Conservation (phyloP, 1,140 invertebrate species). For the Drosophila tsacasi region DNA sequence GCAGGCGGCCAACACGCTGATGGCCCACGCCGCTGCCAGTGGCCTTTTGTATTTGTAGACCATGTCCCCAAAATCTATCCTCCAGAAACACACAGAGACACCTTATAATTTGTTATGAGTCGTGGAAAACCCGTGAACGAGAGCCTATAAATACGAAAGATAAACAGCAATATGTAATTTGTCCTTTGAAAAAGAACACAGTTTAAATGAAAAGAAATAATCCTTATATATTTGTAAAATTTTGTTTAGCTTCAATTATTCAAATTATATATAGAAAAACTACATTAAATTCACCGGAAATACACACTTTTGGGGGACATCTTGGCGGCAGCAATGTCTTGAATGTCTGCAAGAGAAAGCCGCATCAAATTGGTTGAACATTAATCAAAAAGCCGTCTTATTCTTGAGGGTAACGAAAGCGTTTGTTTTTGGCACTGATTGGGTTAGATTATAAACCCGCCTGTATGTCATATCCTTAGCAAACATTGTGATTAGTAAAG, state of each 20-base stretch:
- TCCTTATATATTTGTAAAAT: conserved; percentile 62
- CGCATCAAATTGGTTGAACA: not conserved
- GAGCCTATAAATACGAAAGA: conserved; percentile 18
- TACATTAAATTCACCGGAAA: conserved; percentile 8
- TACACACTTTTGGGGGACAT: conserved; percentile 10
- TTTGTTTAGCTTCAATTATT: conserved; percentile 80
- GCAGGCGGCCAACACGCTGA: conserved; percentile 94
- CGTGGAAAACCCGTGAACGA: conserved; percentile 29
- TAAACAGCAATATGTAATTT: conserved; percentile 47
- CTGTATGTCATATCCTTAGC: not conserved
- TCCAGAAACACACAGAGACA: conserved; percentile 17
- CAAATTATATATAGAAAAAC: conserved; percentile 70
- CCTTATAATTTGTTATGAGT: conserved; percentile 56
- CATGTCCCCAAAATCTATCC: conserved; percentile 47
- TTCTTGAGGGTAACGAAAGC: not conserved
- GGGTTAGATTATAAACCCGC: not conserved
- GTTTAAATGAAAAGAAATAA: conserved; percentile 16
- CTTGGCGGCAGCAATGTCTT: not conserved
- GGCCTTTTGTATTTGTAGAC: conserved; percentile 89
- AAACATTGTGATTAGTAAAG: conserved; percentile 26
- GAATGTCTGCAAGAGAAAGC: not conserved
- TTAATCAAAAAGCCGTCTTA: conserved; percentile 1
- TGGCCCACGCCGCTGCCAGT: conserved; percentile 93
- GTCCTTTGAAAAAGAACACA: conserved; percentile 31
- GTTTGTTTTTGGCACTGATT: not conserved